These are phyloP conservation scores for Zhengitettix transpicula DNA, from an alignment of 2,888 invertebrate genomes.

Conservation along the genomic window DNA sequence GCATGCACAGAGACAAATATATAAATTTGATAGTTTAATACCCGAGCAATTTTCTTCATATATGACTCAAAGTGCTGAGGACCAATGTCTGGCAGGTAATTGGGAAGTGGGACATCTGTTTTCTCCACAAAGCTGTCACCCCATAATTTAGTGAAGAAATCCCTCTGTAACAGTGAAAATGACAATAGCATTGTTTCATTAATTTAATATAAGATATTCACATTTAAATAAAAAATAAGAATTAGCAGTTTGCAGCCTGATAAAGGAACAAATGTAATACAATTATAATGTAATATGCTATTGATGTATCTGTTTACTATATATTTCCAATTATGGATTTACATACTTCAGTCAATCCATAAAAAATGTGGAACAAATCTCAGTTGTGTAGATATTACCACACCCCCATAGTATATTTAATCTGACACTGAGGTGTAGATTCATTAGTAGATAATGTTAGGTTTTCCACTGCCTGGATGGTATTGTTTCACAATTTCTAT, in stretches of 20 bases:
- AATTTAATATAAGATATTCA: neutral
- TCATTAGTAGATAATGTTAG: too few species aligned
- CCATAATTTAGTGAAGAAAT: constrained; percentile 96
- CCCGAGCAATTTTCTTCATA: constrained; percentile 50
- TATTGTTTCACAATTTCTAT: too few species aligned
- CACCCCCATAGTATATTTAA: too few species aligned
- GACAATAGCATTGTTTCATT: neutral
- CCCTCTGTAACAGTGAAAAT: constrained; percentile 22
- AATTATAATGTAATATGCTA: too few species aligned
- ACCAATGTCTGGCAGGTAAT: constrained; percentile 67
- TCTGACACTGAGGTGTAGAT: too few species aligned
- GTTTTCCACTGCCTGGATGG: too few species aligned
- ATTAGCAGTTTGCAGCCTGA: neutral
- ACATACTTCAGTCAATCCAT: too few species aligned
- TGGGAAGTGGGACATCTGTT: constrained; percentile 52
- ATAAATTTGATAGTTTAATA: constrained; percentile 15
- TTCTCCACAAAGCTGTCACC: constrained; percentile 87
- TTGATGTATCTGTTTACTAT: too few species aligned
- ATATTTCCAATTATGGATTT: too few species aligned
- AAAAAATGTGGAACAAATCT: too few species aligned
- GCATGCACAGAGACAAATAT: neutral
- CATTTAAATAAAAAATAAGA: neutral
- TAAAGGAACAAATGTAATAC: too few species aligned
- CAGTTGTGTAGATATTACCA: too few species aligned
- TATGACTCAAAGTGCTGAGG: constrained; percentile 76